These are phyloP conservation scores for Stercorarius parasiticus DNA, from an alignment of 2,113 vertebrate species.

Conservation along the genomic window DNA sequence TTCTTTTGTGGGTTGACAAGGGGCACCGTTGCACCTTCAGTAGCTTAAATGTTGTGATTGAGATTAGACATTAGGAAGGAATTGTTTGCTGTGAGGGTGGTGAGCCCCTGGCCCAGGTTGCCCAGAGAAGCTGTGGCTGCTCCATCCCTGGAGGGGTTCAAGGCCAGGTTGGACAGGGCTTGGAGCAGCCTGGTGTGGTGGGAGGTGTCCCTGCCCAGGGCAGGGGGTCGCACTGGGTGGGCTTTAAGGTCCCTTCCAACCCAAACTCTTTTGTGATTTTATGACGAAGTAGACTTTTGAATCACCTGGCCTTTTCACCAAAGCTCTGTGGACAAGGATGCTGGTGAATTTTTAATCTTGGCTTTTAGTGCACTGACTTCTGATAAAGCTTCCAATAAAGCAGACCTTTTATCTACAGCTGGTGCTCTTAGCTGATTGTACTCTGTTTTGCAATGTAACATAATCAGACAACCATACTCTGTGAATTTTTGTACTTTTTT, in stretches of 20 bases:
- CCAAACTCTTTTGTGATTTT: not conserved
- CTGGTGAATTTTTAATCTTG: not conserved
- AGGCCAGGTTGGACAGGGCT: not conserved
- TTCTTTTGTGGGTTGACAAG: not conserved
- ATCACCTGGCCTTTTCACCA: not conserved
- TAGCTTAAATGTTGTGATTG: not conserved
- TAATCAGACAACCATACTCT: rapidly evolving
- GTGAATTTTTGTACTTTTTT: not conserved
- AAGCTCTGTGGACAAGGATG: not conserved
- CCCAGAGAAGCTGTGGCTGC: not conserved
- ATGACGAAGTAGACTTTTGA: not conserved
- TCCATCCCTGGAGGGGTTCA: not conserved
- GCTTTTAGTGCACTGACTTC: not conserved
- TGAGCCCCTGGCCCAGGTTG: not conserved
- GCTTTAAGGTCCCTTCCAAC: not conserved
- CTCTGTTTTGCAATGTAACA: not conserved
- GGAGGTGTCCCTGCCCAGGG: not conserved
- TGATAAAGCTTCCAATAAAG: not conserved
- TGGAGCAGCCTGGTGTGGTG: not conserved
- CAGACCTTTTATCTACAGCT: not conserved
- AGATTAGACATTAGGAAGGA: not conserved
- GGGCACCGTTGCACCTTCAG: rapidly evolving
- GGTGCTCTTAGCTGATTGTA: not conserved
- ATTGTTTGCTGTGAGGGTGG: not conserved
- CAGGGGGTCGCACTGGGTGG: not conserved